Conservation (phyloP, 2,113 vertebrate genomes). For the Nothobranchius kuhntae region DNA sequence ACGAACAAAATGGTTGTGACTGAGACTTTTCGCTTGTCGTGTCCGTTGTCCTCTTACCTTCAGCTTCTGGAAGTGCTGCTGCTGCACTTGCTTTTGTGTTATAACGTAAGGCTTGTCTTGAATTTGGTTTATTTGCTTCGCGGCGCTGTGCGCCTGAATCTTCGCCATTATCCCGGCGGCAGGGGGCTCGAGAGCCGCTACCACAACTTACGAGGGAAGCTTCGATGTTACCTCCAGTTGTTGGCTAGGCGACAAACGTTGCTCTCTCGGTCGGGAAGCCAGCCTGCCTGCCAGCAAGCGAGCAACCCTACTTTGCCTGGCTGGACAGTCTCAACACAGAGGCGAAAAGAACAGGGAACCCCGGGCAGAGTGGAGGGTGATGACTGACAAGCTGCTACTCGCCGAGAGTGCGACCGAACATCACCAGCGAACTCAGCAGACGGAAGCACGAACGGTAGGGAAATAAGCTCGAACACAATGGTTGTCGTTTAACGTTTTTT, state of each 20-base stretch:
- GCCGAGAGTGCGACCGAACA: slow-evolving; percentile 63
- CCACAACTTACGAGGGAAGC: slow-evolving; percentile 72
- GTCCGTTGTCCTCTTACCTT: slow-evolving; percentile 80
- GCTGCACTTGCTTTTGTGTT: slow-evolving; percentile 83
- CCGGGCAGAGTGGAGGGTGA: slow-evolving; percentile 59
- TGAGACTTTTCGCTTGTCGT: slow-evolving; percentile 66
- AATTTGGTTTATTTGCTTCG: slow-evolving; percentile 83
- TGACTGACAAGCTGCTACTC: slow-evolving; percentile 68
- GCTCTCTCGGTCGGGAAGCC: slow-evolving; percentile 72
- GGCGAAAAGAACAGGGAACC: slow-evolving; percentile 48
- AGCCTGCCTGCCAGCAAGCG: slow-evolving; percentile 66
- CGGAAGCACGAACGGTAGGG: slow-evolving; percentile 28
- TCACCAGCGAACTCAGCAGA: slow-evolving; percentile 45
- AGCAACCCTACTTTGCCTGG: slow-evolving; percentile 69
- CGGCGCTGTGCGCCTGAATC: slow-evolving; percentile 82
- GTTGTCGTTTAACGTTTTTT: slow-evolving; percentile 74
- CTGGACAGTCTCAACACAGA: slow-evolving; percentile 70
- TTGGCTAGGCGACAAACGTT: slow-evolving; percentile 73
- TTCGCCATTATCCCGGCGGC: slow-evolving; percentile 81
- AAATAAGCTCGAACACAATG: slow-evolving; percentile 71
- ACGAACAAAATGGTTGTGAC: slow-evolving; percentile 78
- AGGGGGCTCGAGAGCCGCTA: slow-evolving; percentile 65
- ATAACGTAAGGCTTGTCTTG: slow-evolving; percentile 83
- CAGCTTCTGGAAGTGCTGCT: slow-evolving; percentile 87
- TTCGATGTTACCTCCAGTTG: slow-evolving; percentile 68